Evolutionary conservation across 1,140 invertebrate genomes (phyloP), one percentile per base, ranked within the genome.

Genomic region (Drosophila sp.): DNA sequence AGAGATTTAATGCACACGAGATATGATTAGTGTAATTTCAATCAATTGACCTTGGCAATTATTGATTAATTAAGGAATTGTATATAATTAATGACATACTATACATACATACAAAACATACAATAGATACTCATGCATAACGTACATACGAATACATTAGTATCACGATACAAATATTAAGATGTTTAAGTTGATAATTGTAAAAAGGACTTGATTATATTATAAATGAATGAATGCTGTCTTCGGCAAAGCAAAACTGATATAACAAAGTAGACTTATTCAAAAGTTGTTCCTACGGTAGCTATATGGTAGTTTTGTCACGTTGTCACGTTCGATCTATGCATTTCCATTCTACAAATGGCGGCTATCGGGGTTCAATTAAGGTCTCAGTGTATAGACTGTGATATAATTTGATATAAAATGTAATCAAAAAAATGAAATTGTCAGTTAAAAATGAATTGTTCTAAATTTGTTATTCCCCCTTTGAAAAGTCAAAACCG

Each of bases 41-140:
- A 71, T 70, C 53, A 81, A 76, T 72, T 66, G 59, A 65, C 58
- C 45, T 62, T 46, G 53, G 38, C 61, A 72, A 72, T 72, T 76
- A 56, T n/a, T n/a, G n/a, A n/a, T n/a, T 38, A 72, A 61, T 78
- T 77, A 72, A 89, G 72, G 73, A 76, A 66, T 76, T 86, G 81
- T 84, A 86, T 57, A 87, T 84, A 50, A 50, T 32, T 48, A 50
- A 5, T 29, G 57, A 27, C 27, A 63, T 46, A 62, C 13, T 7
- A 18, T 18, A 50, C 53, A 40, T 53, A 58, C 48, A 64, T 29
- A 16, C 27, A n/a, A n/a, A n/a, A 41, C 48, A 43, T 56, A 58
- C 16, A n/a, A 38, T 58, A 45, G 34, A 51, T 74, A 69, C 56
- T 51, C 9, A 45, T 64, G 63, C 63, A 81, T 73, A 72, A 11